Evolutionary conservation across 2,113 vertebrate species (phyloP), one percentile per base, ranked within the genome.

Genomic region (Heterochromis multidens): DNA sequence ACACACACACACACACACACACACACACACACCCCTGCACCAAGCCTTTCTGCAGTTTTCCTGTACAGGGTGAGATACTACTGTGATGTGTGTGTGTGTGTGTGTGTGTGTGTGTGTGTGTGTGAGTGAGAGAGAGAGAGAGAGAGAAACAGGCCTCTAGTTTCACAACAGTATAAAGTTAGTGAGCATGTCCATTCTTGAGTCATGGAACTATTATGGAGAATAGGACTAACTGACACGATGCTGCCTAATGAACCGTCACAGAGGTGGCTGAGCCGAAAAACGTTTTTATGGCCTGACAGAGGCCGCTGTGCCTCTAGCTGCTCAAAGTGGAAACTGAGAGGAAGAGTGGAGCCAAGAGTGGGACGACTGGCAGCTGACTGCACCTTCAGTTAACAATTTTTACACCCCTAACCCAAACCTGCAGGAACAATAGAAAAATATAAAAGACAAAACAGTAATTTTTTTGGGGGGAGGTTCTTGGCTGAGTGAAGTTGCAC

Each of bases 61-160:
- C 70, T 60, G 57, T 81, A 63, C 52, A 76, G 40, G 33, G 13
- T 27, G 72, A 84, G 83, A 72, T 52, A 77, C 27, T 54, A 52
- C 83, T 80, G 70, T 58, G 17, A 76, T 61, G 62, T 43, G 67
- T 54, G 49, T 54, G 49, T 29, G 43, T 43, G 40, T 43, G 40
- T 13, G 40, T 43, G 40, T 43, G 40, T 13, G 40, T 43, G 40
- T 4, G 40, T 3, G 35, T 10, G 33, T 4, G 37, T 40, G 40
- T 13, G 40, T 13, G 40, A 56, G 74, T 56, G 35, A 74, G 21
- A 57, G 4, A 21, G 37, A 79, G 6, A 49, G 27, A 40, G 52
- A 77, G 56, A 72, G 31, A 72, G 52, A n/a, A n/a, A n/a, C n/a
- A n/a, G 40, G 59, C 76, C 79, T 87, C 67, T 65, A 84, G 83